Conservation (phyloP, 2,888 invertebrate genomes). For the Hartigia nigra region DNA sequence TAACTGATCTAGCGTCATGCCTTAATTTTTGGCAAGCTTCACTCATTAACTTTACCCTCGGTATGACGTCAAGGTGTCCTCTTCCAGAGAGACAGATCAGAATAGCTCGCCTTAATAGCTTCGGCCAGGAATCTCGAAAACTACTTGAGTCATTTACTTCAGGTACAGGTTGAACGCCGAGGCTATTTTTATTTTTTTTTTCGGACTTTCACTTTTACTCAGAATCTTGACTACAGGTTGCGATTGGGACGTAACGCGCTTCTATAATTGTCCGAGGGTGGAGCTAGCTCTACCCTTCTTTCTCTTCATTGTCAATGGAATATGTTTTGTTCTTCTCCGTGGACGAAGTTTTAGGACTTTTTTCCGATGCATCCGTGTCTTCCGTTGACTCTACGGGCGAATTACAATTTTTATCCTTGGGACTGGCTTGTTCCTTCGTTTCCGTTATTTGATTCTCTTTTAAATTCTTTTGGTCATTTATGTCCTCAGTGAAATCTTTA, state of each 20-base stretch:
- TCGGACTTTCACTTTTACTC: not conserved
- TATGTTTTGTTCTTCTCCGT: not conserved
- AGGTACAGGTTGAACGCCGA: not conserved
- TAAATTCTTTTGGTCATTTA: slow-evolving; percentile 1
- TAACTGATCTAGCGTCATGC: slow-evolving; percentile 27
- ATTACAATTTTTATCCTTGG: slow-evolving; percentile 24
- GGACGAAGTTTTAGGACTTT: not conserved
- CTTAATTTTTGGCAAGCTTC: slow-evolving; percentile 38
- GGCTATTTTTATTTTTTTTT: no score
- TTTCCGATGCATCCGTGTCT: not conserved
- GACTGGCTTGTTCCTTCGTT: slow-evolving; percentile 36
- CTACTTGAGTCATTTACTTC: not conserved
- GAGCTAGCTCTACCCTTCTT: not conserved
- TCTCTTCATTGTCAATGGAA: not conserved
- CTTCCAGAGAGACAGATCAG: slow-evolving; percentile 1
- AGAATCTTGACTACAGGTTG: not conserved
- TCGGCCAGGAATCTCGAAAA: not conserved
- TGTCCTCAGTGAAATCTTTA: slow-evolving; percentile 5
- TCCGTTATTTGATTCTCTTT: slow-evolving; percentile 26
- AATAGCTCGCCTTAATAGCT: slow-evolving; percentile 5
- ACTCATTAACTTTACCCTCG: slow-evolving; percentile 32
- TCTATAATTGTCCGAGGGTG: not conserved
- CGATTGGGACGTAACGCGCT: not conserved
- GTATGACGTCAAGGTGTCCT: slow-evolving; percentile 30
- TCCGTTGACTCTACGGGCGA: not conserved